Conservation (phyloP, 92 coral and sea anemone genomes). For the Metridium senile region DNA sequence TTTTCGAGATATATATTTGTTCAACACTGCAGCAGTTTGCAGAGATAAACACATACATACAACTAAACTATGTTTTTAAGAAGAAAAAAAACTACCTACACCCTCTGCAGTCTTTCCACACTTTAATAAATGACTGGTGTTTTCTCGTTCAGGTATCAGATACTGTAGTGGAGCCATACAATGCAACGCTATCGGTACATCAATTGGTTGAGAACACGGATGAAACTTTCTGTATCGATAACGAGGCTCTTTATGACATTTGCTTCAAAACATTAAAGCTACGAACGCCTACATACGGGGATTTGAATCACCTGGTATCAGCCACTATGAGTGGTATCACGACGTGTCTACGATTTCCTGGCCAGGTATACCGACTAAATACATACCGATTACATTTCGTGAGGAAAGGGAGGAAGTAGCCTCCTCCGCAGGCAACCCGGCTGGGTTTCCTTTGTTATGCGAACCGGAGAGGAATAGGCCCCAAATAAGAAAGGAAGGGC, state of each 20-base stretch:
- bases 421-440: no score
- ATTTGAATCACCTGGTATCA: conserved; percentile 88
- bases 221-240: conserved; percentile 87
- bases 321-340: conserved; percentile 95
- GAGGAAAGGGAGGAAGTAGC: no score
- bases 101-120: no score
- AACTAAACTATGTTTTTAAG: no score
- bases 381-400: no score
- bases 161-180: conserved; percentile 91
- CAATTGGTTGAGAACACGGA: conserved; percentile 95
- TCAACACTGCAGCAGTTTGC: no score
- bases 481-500: no score
- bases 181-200: conserved; percentile 93
- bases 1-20: no score
- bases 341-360: conserved; percentile 91
- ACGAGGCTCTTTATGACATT: conserved; percentile 95
- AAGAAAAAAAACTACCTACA: no score
- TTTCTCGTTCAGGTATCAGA: conserved; percentile 72
- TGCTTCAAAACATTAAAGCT: conserved; percentile 90
- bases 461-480: no score
- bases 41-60: no score
- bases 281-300: conserved; percentile 92
- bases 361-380: conserved; percentile 55
- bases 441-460: no score
- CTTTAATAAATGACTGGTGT: not conserved